Evolutionary conservation across 2,888 invertebrate species (phyloP).

Genomic region (Abrostola triplasia): DNA sequence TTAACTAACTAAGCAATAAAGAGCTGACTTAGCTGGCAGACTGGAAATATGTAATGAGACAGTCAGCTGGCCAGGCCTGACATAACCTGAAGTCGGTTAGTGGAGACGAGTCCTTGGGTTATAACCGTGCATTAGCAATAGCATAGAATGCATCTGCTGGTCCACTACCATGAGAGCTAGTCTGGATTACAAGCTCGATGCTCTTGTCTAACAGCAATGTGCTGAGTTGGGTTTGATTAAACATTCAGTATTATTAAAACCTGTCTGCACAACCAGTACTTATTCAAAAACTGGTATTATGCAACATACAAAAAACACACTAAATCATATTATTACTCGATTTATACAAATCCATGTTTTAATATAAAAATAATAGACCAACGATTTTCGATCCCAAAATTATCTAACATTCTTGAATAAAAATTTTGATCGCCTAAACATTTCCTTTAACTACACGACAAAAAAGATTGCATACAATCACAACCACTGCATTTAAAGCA

Average conservation of each 20-base stretch:
- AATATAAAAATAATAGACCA: background rate
- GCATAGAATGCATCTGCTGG: background rate
- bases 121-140: background rate
- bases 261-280: background rate
- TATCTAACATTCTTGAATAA: background rate
- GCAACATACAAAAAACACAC: background rate
- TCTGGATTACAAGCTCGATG: background rate
- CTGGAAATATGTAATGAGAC: background rate
- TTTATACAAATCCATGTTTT: background rate
- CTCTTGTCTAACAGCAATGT: no score
- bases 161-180: background rate
- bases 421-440: slow-evolving; percentile 28
- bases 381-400: slow-evolving; percentile 21
- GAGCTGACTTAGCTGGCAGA: background rate
- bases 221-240: no score
- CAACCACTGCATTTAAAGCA: slow-evolving; percentile 77
- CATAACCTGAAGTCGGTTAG: background rate
- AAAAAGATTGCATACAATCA: slow-evolving; percentile 71
- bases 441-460: slow-evolving; percentile 44
- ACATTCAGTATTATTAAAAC: no score
- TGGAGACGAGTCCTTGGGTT: background rate
- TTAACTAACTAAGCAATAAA: background rate
- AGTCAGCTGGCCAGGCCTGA: background rate
- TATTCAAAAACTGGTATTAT: background rate
- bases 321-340: background rate